Base-by-base conservation (phyloP, 2,797 vertebrate species). In the Cyclopterus lumpus region DNA sequence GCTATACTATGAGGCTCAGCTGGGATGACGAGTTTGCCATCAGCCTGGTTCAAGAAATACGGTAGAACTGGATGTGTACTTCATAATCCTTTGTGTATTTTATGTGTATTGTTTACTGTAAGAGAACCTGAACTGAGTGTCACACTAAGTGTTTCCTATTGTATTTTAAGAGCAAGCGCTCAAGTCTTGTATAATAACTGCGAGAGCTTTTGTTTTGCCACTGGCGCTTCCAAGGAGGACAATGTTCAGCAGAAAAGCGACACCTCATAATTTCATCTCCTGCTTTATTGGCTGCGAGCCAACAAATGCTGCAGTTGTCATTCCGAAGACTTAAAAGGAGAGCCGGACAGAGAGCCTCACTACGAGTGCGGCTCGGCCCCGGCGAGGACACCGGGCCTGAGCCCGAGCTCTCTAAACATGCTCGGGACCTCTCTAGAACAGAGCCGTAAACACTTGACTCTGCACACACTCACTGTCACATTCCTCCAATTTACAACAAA, bases 301-400 rank as follows among this genome's bases (percentile, higher is more conserved):
- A 85, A 83, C 54, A 73, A 70, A 58, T 49, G 30, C 38, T 77
- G 86, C 76, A 28, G 68, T 77, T 84, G 69, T 77, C 89, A 92
- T 88, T 85, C 40, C 88, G 88, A 67, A 65, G 75, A 80, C 92
- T 86, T 93, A 93, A 89, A 93, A 91, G 91, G 91, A 89, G 48
- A 83, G 69, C 70, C 73, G 75, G 63, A 66, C 51, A 57, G 55
- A 40, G 14, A 71, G 58, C 2, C 64, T 76, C 71, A 59, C 59
- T 79, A 30, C 68, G 75, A 73, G 51, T 62, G 73, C 53, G 54
- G 74, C 60, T 75, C 68, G 77, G 62, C 72, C n/a, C 60, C 68
- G 46, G 55, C 10, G 40, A 84, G 61, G 12, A 80, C 73, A 36
- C 55, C 51, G 60, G 73, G 26, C 42, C 58, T 6, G 28, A 49